phyloP scores from a whole-genome alignment of 2,113 vertebrate species.

The Cricetomys ansorgei region DNA sequence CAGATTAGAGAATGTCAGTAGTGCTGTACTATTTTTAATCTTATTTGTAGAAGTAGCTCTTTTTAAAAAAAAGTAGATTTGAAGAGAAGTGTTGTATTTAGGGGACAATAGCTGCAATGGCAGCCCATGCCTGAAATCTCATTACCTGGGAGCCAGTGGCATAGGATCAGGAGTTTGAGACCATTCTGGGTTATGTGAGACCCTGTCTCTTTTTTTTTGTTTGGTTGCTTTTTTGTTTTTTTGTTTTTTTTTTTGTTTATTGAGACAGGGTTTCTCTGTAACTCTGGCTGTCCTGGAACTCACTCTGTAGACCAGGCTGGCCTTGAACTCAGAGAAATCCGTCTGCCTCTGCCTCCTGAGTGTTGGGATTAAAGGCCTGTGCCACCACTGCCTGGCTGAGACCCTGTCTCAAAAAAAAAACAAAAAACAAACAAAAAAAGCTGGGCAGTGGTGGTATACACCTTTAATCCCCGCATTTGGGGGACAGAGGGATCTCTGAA shows the following conservation, averaged over 20 bases:
- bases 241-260: too few species aligned
- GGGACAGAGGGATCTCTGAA: neutral
- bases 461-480: neutral
- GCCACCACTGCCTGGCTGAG: too few species aligned
- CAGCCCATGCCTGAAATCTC: neutral
- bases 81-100: slow-evolving; percentile 1
- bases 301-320: too few species aligned
- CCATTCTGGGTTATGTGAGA: neutral
- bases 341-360: too few species aligned
- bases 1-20: neutral
- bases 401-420: neutral
- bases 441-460: neutral
- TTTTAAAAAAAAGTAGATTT: slow-evolving; percentile 47
- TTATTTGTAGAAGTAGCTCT: slow-evolving; percentile 44
- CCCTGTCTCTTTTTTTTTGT: neutral
- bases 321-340: too few species aligned
- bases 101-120: neutral
- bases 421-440: neutral
- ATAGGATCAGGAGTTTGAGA: neutral
- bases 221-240: too few species aligned
- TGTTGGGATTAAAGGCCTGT: too few species aligned
- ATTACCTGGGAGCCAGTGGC: neutral
- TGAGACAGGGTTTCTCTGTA: too few species aligned
- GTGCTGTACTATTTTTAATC: slow-evolving; percentile 30
- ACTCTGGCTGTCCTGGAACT: too few species aligned